phyloP scores from a whole-genome alignment of 2,113 vertebrate genomes.

The Rhinopomastus cyanomelas region DNA sequence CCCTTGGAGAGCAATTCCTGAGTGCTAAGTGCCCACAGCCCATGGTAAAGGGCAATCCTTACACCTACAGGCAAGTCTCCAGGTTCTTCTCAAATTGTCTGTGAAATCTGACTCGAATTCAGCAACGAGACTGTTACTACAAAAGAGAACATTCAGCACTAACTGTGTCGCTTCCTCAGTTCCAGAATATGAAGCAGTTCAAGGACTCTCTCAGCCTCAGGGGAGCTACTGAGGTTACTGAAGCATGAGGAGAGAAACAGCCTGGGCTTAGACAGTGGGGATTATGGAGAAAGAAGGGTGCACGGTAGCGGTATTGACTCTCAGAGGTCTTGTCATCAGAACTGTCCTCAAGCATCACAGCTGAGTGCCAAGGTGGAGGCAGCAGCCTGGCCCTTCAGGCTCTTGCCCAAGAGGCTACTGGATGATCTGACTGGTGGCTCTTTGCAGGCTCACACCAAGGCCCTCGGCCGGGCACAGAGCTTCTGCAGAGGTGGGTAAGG shows the following conservation, averaged over 20 bases:
- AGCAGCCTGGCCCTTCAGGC: not conserved
- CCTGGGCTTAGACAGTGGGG: not conserved
- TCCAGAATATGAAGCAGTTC: conserved; percentile 45
- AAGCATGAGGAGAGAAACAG: not conserved
- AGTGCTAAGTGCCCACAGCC: not conserved
- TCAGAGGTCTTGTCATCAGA: not conserved
- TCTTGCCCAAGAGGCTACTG: not conserved
- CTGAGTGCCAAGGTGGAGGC: not conserved
- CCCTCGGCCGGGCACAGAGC: not conserved
- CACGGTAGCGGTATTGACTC: not conserved
- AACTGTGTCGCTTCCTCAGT: conserved; percentile 28
- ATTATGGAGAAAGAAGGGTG: not conserved
- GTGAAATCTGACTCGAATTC: not conserved
- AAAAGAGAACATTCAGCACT: not conserved
- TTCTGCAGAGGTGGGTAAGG: not conserved
- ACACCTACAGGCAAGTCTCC: not conserved
- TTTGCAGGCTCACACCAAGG: not conserved
- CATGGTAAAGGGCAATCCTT: not conserved
- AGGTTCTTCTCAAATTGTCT: not conserved
- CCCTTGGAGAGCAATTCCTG: not conserved
- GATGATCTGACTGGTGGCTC: not conserved
- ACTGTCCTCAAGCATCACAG: not conserved
- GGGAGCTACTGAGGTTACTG: conserved; percentile 26
- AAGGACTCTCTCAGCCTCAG: conserved; percentile 42
- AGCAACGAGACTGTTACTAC: not conserved